phyloP scores from a whole-genome alignment of 2,113 vertebrate genomes.

The Isurus oxyrinchus region DNA sequence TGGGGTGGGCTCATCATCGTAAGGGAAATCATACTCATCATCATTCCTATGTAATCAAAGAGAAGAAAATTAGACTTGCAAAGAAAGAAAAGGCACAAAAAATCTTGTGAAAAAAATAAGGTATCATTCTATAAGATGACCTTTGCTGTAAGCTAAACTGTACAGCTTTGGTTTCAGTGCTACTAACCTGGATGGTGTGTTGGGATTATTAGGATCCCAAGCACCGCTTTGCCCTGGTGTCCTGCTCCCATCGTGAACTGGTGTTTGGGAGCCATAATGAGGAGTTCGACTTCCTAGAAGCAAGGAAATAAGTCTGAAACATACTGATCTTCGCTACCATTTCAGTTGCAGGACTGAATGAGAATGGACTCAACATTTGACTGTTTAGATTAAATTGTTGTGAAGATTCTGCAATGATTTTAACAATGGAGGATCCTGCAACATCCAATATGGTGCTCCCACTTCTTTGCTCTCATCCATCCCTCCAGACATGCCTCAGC shows the following conservation, averaged over 20 bases:
- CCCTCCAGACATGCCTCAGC: too few relatives aligned
- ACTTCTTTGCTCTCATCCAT: background rate
- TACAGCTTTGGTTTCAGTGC: background rate
- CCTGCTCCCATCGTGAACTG: conserved; percentile 83
- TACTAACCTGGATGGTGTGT: conserved; percentile 78
- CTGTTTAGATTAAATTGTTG: background rate
- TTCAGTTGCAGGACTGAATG: background rate
- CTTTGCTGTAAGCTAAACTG: background rate
- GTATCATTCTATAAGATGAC: too few relatives aligned
- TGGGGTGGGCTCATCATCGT: conserved; percentile 82
- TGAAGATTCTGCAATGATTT: background rate
- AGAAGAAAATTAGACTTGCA: background rate
- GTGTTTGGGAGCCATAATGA: conserved; percentile 86
- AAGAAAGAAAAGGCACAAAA: background rate
- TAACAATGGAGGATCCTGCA: background rate
- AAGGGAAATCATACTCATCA: conserved; percentile 84
- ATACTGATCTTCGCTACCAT: background rate
- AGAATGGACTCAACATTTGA: background rate
- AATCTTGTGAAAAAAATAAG: background rate
- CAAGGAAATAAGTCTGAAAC: background rate
- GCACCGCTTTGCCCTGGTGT: conserved; percentile 89
- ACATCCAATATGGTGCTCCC: background rate
- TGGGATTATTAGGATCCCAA: conserved; percentile 90
- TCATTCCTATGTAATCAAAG: conserved; percentile 61
- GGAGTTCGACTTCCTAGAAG: conserved; percentile 77